These are phyloP conservation scores for Callosobruchus maculatus DNA, from an alignment of 2,888 invertebrate species.

Conservation along the genomic window DNA sequence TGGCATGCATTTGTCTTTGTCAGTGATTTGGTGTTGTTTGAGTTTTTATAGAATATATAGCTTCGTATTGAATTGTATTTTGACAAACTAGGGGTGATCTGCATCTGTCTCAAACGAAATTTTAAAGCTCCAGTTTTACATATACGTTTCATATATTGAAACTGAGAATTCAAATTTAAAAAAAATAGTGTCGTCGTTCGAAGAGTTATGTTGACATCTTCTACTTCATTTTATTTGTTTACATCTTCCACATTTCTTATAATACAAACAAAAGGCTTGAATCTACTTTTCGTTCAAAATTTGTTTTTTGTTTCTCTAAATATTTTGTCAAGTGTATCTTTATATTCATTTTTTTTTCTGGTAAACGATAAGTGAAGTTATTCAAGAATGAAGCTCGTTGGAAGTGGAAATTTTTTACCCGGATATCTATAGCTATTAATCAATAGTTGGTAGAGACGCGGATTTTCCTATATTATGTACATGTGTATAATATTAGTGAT, in stretches of 20 bases:
- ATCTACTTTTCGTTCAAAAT: neutral
- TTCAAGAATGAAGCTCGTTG: neutral
- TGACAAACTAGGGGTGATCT: too few species aligned
- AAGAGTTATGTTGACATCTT: neutral
- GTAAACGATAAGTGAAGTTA: neutral
- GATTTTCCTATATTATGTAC: neutral
- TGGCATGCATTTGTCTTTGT: too few species aligned
- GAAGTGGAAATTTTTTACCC: neutral
- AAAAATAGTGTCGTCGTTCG: too few species aligned
- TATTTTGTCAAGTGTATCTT: too few species aligned
- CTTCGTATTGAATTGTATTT: too few species aligned
- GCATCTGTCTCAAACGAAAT: too few species aligned
- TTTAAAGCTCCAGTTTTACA: too few species aligned
- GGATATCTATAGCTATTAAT: neutral
- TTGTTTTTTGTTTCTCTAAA: neutral
- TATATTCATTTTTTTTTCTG: neutral
- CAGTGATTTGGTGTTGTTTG: too few species aligned
- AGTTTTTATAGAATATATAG: too few species aligned
- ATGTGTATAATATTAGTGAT: too few species aligned
- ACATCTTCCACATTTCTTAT: neutral
- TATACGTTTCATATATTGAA: too few species aligned
- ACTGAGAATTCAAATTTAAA: too few species aligned
- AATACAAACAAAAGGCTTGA: neutral
- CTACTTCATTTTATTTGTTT: neutral
- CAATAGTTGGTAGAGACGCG: neutral